Base-by-base conservation (phyloP, 2,888 invertebrate genomes). In the Leucophenga montana region DNA sequence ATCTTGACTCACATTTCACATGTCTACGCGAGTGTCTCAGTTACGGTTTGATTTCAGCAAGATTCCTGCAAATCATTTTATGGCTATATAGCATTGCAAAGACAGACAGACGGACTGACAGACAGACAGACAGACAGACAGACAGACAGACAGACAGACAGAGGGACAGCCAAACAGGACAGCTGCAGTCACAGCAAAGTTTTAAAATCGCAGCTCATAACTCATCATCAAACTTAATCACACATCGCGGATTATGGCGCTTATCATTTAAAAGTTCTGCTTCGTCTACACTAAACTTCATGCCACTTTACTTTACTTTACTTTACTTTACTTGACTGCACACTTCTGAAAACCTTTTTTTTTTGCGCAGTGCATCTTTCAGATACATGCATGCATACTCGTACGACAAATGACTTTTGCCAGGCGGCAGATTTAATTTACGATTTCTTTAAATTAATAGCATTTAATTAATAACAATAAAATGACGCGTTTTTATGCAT, bases 391-490 rank as follows among this genome's bases (percentile, higher is more conserved):
- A 8, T 56, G 56, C 46, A 20, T 6, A n/a, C n/a, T n/a, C 14
- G 27, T 14, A 8, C 39, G 1, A 68, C 77, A 82, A 80, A 77
- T 78, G 82, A 82, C 75, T 82, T 66, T 75, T 66, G 53, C 39
- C 50, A 62, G 22, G 20, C 68, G 53, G 20, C 73, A 77, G 81
- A 82, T 84, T 84, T 84, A 81, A 84, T 84, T 84, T 84, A 84
- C 79, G 85, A 84, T 83, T 80, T 80, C 82, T 80, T 82, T 78
- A 84, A 84, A 84, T 84, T 83, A 84, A 84, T 84, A 81, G 84
- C 83, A 68, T 78, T 83, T 84, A 84, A 84, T 84, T 84, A 84
- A 84, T 84, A 84, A 83, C 81, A 84, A 83, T 84, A 84, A 84
- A 84, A 79, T 83, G 84, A 83, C 83, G 83, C 83, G 82, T 83